A percentile compares a stretch with the other conserved stretches of the same genome.
Conservation (phyloP, 2,797 vertebrate genomes). For the Dendrocincla fuliginosa region DNA sequence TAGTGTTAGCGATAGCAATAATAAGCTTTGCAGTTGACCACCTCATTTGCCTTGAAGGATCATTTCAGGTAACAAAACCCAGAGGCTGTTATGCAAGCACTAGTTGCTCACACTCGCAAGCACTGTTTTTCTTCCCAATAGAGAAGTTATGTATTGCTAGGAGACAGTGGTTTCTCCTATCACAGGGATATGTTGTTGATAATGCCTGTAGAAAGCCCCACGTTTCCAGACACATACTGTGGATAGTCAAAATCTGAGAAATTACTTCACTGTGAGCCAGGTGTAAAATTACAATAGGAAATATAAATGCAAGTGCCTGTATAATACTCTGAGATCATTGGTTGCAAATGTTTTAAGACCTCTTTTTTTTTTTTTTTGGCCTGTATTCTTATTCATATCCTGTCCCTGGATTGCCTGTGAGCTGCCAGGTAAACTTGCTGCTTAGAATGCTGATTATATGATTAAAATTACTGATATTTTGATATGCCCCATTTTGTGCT, state of each 20-base stretch:
- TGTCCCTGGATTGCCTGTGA: neutral
- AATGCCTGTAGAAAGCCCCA: neutral
- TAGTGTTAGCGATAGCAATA: neutral
- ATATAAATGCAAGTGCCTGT: neutral
- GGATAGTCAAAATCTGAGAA: conserved; percentile 33
- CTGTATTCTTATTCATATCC: neutral
- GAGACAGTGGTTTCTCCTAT: neutral
- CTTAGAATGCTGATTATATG: neutral
- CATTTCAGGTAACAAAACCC: neutral
- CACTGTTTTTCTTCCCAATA: neutral
- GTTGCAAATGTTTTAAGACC: neutral
- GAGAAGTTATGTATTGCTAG: conserved; percentile 6
- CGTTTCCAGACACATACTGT: neutral
- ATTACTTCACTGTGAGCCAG: neutral
- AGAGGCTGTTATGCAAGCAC: neutral
- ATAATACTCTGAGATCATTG: neutral
- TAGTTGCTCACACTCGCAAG: neutral
- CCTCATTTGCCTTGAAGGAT: neutral
- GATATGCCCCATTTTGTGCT: neutral
- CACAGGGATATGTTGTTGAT: neutral
- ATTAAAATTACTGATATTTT: neutral
- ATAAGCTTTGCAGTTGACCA: neutral
- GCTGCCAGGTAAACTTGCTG: neutral
- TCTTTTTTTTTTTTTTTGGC: neutral
- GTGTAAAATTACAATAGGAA: neutral